Evolutionary conservation across 1,140 invertebrate species (phyloP), one percentile per base, ranked within the genome.

Genomic region (Saxidomus purpurata): DNA sequence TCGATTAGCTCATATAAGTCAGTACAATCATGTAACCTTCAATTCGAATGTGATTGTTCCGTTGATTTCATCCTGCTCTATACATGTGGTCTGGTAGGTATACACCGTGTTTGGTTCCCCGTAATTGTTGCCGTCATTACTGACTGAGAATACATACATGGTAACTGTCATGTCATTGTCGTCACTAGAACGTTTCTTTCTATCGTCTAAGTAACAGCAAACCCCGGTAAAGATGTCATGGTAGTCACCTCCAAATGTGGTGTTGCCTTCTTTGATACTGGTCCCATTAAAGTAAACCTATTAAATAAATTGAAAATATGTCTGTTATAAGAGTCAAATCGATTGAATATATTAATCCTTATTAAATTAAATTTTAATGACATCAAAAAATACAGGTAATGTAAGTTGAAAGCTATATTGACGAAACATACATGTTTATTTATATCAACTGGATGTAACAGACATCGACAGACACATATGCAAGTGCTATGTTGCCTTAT

Each of bases 111-210:
- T 9, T 47, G 71, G n/a, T 25, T 40, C 40, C 19, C 71, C 71
- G 34, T 22, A 76, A 8, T 22, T 43, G 6, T n/a, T 76, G n/a
- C 71, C 71, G n/a, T 76, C 71, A 76, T 76, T 76, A 28, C 71
- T 76, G 25, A 38, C 38, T 1, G 38, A 19, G 13, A 76, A 28
- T 11, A 6, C n/a, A 25, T 43, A 76, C 25, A 47, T 19, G 17
- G 19, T 22, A 25, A 76, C 40, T 31, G 25, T 28, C 25, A 25
- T 40, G 13, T 40, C 38, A 28, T 1, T 40, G 15, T 40, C 3
- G 25, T 76, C 38, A 8, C 6, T 11, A 19, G 38, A 40, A 1
- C 31, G 22, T 25, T 47, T 38, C 2, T 40, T 49, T 43, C 34
- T 36, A 47, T 28, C 36, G 1, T 47, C 6, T 76, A n/a, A 11